These are phyloP conservation scores for Heliothis virescens DNA, from an alignment of 1,140 invertebrate genomes.

Conservation along the genomic window DNA sequence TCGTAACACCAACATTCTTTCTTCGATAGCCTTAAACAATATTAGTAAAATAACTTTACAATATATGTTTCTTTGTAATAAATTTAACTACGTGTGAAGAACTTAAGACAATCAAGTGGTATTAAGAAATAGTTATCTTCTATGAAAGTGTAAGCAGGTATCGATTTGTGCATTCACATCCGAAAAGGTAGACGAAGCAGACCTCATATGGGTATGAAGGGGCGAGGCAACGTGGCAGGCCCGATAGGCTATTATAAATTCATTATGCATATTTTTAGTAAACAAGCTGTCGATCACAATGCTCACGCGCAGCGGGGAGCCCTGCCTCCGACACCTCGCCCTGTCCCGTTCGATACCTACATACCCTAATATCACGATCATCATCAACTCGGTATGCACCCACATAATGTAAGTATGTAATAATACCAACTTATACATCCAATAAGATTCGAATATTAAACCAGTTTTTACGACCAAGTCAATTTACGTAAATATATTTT, in stretches of 20 bases:
- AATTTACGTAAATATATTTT: constrained; percentile 66
- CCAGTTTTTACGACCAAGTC: constrained; percentile 63
- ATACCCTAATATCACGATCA: constrained; percentile 66
- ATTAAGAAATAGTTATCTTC: constrained; percentile 5
- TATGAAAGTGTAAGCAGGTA: background rate
- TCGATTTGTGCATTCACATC: constrained; percentile 27
- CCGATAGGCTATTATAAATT: constrained; percentile 83
- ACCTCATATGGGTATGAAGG: constrained; percentile 27
- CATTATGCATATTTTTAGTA: constrained; percentile 87
- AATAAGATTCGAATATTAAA: constrained; percentile 62
- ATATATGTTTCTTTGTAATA: background rate
- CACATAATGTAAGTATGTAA: constrained; percentile 45
- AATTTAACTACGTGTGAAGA: background rate
- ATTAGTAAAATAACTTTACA: constrained; percentile 9
- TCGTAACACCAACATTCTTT: constrained; percentile 58
- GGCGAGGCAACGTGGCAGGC: constrained; percentile 62
- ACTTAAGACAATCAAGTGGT: background rate
- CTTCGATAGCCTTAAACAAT: constrained; percentile 39
- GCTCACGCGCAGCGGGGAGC: constrained; percentile 75
- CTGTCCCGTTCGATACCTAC: constrained; percentile 64
- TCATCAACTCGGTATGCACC: constrained; percentile 62
- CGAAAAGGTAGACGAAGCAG: constrained; percentile 49
- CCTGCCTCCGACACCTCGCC: constrained; percentile 75
- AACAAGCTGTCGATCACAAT: constrained; percentile 86
- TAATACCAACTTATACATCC: constrained; percentile 40